Evolutionary conservation across 2,797 vertebrate genomes (phyloP), one percentile per base, ranked within the genome.

Genomic region (Sebastes miniatus): DNA sequence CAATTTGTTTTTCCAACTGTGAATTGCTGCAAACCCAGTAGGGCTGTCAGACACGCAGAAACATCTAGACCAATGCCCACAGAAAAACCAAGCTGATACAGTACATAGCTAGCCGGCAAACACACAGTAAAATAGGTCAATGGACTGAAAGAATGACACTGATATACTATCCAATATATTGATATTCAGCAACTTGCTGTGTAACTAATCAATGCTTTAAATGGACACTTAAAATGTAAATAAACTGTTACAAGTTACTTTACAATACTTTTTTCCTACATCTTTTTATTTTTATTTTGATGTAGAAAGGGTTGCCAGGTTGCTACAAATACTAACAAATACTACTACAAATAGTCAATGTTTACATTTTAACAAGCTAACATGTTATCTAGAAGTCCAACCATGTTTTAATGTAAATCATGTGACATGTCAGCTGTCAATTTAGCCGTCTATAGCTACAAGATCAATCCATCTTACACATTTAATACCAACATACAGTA

Each of bases 1-100:
- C 87, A 69, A 83, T 84, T 79, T 80, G 66, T 79, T 85, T 86
- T 79, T 71, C 74, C 81, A 54, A n/a, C 76, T 36, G 63, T 83
- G 74, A 76, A 61, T 24, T 50, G 59, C 62, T 62, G 65, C 69
- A 71, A 83, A 82, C 65, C 20, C 31, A 31, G 20, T 3, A 31
- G 20, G 3, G 65, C 56, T 47, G 29, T 54, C 73, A 59, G 39
- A 82, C 36, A 57, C 39, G 5, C 5, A 76, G 66, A 81, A 84
- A 73, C 70, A 85, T 83, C 67, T 16, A 64, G 66, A 87, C n/a
- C 65, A 71, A 50, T 13, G 52, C 5, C 52, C 47, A 31, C 68
- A 59, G 54, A 59, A 22, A 59, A 73, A 72, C 0, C 18, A 20
- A 39, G 56, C 65, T 36, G 68, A 77, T 59, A n/a, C 57, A 71